Percentiles rank a stretch among this genome's conserved stretches.
Evolutionary conservation across 2,797 vertebrate genomes (phyloP).

Genomic region (Spondyliosoma cantharus): DNA sequence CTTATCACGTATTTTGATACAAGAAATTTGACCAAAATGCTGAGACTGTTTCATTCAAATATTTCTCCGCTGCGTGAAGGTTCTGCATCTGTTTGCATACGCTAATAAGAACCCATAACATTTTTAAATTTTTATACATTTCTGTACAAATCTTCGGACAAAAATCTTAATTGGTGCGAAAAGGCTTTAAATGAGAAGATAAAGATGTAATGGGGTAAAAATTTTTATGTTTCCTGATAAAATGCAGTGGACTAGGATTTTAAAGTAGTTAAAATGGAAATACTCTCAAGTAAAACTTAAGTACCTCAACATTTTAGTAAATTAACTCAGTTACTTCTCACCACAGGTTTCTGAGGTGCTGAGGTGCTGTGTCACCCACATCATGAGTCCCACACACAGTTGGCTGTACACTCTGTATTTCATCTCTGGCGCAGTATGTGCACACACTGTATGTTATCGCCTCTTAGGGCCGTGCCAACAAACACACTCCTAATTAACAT

Average conservation of each 20-base stretch:
- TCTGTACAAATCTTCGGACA: no score
- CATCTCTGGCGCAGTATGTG: conserved; percentile 11
- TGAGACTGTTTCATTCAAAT: no score
- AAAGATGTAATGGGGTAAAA: not conserved
- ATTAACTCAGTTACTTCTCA: not conserved
- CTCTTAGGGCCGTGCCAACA: conserved; percentile 31
- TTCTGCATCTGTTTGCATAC: no score
- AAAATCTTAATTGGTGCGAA: no score
- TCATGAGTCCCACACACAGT: conserved; percentile 13
- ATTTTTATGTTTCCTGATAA: not conserved
- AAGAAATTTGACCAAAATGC: no score
- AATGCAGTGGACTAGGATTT: not conserved
- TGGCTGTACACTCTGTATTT: conserved; percentile 28
- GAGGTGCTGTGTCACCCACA: conserved; percentile 24
- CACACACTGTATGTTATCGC: conserved; percentile 5
- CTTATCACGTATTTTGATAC: no score
- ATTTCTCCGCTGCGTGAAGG: no score
- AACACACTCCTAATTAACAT: conserved; percentile 37
- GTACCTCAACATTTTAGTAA: not conserved
- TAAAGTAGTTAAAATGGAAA: not conserved
- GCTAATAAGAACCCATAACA: no score
- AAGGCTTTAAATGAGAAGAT: not conserved
- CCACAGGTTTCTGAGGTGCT: no score
- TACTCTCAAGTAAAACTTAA: not conserved
- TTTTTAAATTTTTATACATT: no score